Conservation (phyloP, 2,113 vertebrate species). For the Rhagologus leucostigma region DNA sequence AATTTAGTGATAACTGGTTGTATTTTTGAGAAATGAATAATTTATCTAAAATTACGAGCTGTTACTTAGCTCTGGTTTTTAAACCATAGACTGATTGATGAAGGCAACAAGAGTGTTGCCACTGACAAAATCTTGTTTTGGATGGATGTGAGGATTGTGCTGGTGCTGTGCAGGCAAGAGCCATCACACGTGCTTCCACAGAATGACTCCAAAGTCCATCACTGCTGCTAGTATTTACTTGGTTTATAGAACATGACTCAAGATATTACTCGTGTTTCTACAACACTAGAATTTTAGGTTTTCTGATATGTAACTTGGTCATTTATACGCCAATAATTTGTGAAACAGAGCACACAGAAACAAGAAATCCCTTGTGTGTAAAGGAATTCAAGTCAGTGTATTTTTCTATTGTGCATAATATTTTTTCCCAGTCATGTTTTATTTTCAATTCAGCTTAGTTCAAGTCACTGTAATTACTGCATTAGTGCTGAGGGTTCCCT, state of each 20-base stretch:
- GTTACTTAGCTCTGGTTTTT: background rate
- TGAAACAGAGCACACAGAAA: background rate
- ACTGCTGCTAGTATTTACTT: background rate
- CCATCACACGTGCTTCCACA: background rate
- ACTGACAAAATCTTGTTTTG: background rate
- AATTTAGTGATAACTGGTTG: background rate
- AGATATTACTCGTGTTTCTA: background rate
- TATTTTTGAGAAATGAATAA: background rate
- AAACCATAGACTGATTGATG: background rate
- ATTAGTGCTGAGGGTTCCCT: background rate
- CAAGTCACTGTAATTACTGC: background rate
- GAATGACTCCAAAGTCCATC: background rate
- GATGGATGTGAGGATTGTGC: background rate
- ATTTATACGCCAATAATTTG: background rate
- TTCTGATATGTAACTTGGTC: background rate
- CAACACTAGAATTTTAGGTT: background rate
- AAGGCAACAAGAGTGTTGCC: background rate
- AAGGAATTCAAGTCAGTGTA: background rate
- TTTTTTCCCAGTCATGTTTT: background rate
- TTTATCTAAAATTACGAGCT: background rate
- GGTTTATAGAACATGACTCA: background rate
- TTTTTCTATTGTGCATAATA: background rate
- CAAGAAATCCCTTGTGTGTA: background rate
- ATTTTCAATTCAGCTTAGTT: background rate
- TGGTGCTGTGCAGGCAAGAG: background rate